phyloP scores from a whole-genome alignment of 2,797 vertebrate species.

The Pipistrellus kuhlii region DNA sequence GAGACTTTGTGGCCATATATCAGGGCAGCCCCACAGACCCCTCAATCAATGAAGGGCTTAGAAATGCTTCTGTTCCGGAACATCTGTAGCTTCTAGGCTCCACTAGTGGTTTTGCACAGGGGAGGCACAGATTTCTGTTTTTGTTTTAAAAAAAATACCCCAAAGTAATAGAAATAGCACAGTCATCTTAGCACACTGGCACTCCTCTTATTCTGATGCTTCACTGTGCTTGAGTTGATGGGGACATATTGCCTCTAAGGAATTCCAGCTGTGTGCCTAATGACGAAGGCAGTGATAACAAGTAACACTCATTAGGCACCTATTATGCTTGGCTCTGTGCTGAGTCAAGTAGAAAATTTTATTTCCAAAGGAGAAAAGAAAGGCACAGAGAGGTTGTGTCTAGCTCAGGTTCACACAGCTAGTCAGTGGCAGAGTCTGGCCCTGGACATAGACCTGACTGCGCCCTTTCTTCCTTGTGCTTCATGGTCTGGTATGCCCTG shows the following conservation, averaged over 20 bases:
- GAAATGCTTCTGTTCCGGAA: background rate
- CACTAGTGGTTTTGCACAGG: background rate
- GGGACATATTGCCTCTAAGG: background rate
- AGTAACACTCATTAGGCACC: conserved; percentile 50
- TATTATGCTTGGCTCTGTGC: background rate
- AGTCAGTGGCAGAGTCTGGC: background rate
- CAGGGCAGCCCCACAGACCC: background rate
- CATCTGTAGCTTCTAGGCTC: background rate
- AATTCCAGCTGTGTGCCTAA: conserved; percentile 59
- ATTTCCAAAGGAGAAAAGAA: conserved; percentile 13
- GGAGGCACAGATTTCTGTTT: background rate
- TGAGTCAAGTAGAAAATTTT: background rate
- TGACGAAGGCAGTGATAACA: background rate
- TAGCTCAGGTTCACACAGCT: conserved; percentile 33
- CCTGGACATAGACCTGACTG: background rate
- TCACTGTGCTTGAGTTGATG: background rate
- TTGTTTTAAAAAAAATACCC: conserved; percentile 40
- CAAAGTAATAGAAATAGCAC: background rate
- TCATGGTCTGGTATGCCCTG: accelerated
- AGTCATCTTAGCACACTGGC: background rate
- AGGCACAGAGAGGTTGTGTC: conserved; percentile 11
- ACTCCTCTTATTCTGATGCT: background rate
- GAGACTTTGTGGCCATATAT: background rate
- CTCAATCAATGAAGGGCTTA: background rate
- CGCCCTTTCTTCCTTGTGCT: background rate